phyloP scores from a whole-genome alignment of 2,888 invertebrate species.

The Lamellibrachia satsuma region DNA sequence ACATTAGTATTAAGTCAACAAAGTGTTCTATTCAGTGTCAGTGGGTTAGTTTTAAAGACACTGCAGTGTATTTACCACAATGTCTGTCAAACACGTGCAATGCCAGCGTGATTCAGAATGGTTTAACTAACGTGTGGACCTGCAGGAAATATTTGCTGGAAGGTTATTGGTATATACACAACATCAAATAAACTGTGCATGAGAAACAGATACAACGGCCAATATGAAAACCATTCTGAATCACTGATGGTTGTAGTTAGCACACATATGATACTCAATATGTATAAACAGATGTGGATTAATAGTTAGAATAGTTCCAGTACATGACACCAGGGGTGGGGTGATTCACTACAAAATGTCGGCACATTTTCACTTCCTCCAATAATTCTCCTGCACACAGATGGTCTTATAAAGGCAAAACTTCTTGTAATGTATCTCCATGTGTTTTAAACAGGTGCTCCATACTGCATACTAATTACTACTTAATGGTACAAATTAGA shows the following conservation, averaged over 20 bases:
- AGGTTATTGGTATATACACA: too few relatives aligned
- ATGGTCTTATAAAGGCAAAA: neutral
- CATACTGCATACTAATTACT: neutral
- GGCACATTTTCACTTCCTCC: slow-evolving; percentile 17
- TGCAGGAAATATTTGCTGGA: too few relatives aligned
- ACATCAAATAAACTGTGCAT: too few relatives aligned
- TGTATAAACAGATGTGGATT: neutral
- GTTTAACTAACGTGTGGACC: neutral
- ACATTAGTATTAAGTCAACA: neutral
- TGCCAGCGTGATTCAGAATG: neutral
- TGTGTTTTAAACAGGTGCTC: neutral
- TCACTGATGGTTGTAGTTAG: neutral
- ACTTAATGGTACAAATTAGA: neutral
- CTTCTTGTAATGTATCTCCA: neutral
- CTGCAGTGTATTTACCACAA: neutral
- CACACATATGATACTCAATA: neutral
- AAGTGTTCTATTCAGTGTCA: neutral
- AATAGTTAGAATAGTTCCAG: neutral
- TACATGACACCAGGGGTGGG: neutral
- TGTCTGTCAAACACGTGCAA: neutral
- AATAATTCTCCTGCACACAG: neutral
- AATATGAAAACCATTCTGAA: neutral
- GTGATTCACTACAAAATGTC: neutral
- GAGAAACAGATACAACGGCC: neutral
- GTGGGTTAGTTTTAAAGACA: neutral